Evolutionary conservation across 64 coral and sea anemone genomes (phyloP), one percentile per base, ranked within the genome.

Genomic region (Orbicella faveolata): DNA sequence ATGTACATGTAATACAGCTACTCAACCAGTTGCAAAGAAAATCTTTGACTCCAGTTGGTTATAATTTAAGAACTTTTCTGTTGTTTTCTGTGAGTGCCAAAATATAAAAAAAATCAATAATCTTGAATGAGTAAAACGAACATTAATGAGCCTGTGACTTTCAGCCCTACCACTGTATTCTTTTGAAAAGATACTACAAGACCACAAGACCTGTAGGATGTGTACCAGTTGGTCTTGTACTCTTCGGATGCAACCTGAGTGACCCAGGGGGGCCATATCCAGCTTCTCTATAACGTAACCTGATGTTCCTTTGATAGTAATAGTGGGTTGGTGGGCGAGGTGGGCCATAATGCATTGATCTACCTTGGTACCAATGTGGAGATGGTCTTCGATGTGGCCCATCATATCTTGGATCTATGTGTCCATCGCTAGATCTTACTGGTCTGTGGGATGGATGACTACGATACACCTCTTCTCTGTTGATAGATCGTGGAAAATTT

Each of bases 281-380:
- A 57, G 23, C 77, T 79, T 15, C 77, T 79, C 77, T 79, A 79
- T 66, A 83, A 66, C 64, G 79, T 35, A 61, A 61, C 80, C 80
- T 66, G 61, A 19, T 35, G 80, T 65, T 83, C 55, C 80, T 77
- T 77, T 77, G 17, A 77, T 19, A 48, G 75, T 77, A 77, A 72
- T 52, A 65, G 39, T 54, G 55, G 51, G 77, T 57, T 79, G 77
- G 51, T 79, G 77, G 48, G 48, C 48, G 51, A 55, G 77, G 77
- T 57, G 52, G 51, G 20, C 77, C 77, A 79, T 79, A 79, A 79
- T 85, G 36, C 63, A 85, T 85, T 48, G 35, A 68, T 85, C 82
- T 85, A 72, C 82, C 82, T 85, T 44, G 64, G 82, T 52, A 72
- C 63, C 65, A 72, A n/a, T 18, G 36, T n/a, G 67, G 67, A 66